These are phyloP conservation scores for Sphenodon punctatus DNA, from an alignment of 2,797 vertebrate species.

Conservation along the genomic window DNA sequence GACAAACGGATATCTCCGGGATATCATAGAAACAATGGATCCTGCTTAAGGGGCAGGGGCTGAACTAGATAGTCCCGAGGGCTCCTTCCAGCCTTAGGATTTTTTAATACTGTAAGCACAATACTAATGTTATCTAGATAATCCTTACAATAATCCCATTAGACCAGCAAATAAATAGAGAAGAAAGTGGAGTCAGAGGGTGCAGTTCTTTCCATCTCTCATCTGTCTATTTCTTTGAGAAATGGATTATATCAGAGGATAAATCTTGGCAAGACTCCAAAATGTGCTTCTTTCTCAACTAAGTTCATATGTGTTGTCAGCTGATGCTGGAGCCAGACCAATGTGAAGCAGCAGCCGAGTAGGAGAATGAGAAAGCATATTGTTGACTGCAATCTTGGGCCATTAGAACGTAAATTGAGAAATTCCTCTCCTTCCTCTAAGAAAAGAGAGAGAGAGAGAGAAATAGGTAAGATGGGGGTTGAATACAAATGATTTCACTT, in stretches of 20 bases:
- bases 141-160: background rate
- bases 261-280: background rate
- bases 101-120: conserved; percentile 11
- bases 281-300: background rate
- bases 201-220: background rate
- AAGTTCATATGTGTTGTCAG: background rate
- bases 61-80: no score
- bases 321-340: conserved; percentile 10
- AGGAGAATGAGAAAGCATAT: conserved; percentile 12
- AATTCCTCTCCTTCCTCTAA: conserved; percentile 74
- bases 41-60: no score
- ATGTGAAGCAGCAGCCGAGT: background rate
- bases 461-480: background rate
- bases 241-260: background rate
- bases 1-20: no score
- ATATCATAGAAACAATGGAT: no score
- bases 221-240: background rate
- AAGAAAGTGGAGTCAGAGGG: background rate
- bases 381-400: conserved; percentile 18
- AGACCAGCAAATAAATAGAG: background rate
- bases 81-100: no score
- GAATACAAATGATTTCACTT: conserved; percentile 29
- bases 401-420: conserved; percentile 65
- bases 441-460: background rate
- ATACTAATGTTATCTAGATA: background rate